phyloP scores from a whole-genome alignment of 2,888 invertebrate genomes.

The Dusona sp. region DNA sequence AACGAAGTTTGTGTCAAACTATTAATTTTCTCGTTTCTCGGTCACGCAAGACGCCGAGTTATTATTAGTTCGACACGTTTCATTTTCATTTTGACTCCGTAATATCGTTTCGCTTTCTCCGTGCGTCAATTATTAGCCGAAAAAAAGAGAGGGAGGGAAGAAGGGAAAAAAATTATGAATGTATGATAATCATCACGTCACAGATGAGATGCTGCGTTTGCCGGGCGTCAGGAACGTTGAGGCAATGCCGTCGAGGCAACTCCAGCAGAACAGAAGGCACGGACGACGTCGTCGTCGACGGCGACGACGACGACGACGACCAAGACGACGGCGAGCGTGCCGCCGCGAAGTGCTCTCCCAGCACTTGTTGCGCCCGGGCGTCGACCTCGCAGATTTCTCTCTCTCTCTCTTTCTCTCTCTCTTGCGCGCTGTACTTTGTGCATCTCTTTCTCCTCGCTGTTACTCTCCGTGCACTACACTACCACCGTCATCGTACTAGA shows the following conservation, averaged over 20 bases:
- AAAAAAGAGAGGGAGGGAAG: not conserved
- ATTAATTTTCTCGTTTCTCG: conserved; percentile 10
- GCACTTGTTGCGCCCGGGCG: conserved; percentile 76
- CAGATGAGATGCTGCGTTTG: conserved; percentile 60
- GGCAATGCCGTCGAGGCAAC: conserved; percentile 49
- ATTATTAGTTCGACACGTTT: conserved; percentile 30
- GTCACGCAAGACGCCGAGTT: conserved; percentile 25
- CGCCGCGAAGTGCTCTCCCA: conserved; percentile 64
- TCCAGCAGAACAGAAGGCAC: conserved; percentile 56
- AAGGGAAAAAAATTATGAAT: conserved; percentile 13
- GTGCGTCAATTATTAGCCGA: conserved; percentile 40
- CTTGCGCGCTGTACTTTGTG: conserved; percentile 28
- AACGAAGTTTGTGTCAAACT: not conserved
- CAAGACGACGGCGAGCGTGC: conserved; percentile 59
- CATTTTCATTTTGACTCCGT: conserved; percentile 36
- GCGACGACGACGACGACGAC: conserved; percentile 57
- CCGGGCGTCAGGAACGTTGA: conserved; percentile 37
- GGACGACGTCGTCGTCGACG: conserved; percentile 62
- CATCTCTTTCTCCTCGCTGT: conserved; percentile 57
- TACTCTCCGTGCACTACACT: conserved; percentile 41
- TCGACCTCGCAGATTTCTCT: conserved; percentile 75
- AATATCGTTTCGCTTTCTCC: conserved; percentile 61
- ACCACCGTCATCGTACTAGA: conserved; percentile 44
- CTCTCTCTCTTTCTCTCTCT: conserved; percentile 53
- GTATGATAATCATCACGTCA: conserved; percentile 66